phyloP scores from a whole-genome alignment of 1,140 invertebrate species.

The Drosophila triauraria region DNA sequence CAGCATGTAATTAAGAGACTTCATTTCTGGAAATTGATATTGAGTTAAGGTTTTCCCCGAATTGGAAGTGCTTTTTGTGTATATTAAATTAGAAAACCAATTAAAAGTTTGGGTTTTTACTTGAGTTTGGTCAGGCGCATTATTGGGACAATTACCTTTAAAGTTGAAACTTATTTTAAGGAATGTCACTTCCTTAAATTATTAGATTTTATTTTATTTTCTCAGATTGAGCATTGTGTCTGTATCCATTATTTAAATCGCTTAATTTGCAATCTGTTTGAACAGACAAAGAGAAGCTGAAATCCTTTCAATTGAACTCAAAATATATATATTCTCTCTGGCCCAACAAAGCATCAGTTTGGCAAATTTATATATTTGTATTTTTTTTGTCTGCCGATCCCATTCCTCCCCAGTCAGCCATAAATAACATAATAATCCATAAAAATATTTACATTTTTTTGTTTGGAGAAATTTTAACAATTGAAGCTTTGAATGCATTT shows the following conservation, averaged over 20 bases:
- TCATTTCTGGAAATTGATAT: not conserved
- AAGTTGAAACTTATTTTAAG: not conserved
- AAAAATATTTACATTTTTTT: conserved; percentile 24
- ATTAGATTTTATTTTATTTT: not conserved
- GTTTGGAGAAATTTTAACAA: conserved; percentile 30
- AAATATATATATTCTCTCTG: conserved; percentile 40
- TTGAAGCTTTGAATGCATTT: conserved; percentile 53
- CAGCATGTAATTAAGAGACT: not conserved
- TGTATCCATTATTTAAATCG: conserved; percentile 34
- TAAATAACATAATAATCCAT: conserved; percentile 69
- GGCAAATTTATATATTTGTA: conserved; percentile 10
- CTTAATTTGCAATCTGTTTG: conserved; percentile 38
- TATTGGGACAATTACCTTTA: conserved; percentile 1
- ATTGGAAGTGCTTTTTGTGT: too few species aligned
- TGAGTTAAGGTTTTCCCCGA: too few species aligned
- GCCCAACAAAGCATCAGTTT: conserved; percentile 37
- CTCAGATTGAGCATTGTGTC: not conserved
- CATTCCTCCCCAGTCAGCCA: conserved; percentile 12
- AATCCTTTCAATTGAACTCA: conserved; percentile 43
- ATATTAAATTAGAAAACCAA: not conserved
- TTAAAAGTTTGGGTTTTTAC: not conserved
- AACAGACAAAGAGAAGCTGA: conserved; percentile 20
- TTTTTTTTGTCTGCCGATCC: conserved; percentile 31
- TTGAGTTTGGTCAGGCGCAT: not conserved
- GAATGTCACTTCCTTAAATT: not conserved